Conservation (phyloP, 2,888 invertebrate genomes). For the Rhodophaea formosa region DNA sequence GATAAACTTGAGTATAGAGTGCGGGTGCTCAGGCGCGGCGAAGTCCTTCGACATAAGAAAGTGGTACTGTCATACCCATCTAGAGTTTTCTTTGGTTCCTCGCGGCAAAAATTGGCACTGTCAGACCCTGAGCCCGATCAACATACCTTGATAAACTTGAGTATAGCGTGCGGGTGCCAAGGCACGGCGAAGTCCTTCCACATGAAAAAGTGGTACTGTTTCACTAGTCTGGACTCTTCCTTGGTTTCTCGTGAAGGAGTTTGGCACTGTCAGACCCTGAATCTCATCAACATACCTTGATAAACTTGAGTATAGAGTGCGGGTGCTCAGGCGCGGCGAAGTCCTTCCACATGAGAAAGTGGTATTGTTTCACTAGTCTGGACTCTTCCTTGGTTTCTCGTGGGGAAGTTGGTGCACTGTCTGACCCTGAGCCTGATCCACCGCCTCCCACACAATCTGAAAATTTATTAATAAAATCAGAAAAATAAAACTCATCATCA, state of each 20-base stretch:
- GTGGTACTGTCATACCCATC: slow-evolving; percentile 91
- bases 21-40: slow-evolving; percentile 96
- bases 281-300: slow-evolving; percentile 77
- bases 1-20: slow-evolving; percentile 94
- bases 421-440: slow-evolving; percentile 36
- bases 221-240: slow-evolving; percentile 73
- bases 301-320: slow-evolving; percentile 93
- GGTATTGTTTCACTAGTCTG: slow-evolving; percentile 89
- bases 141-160: slow-evolving; percentile 89
- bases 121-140: too few relatives aligned
- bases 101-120: slow-evolving; percentile 70
- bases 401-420: slow-evolving; percentile 66
- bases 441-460: slow-evolving; percentile 59
- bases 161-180: slow-evolving; percentile 94
- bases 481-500: not conserved
- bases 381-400: slow-evolving; percentile 57
- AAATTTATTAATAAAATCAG: not conserved
- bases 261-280: slow-evolving; percentile 48
- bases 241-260: slow-evolving; percentile 66
- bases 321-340: slow-evolving; percentile 97
- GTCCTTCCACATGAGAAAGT: slow-evolving; percentile 97
- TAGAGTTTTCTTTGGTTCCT: slow-evolving; percentile 54
- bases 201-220: slow-evolving; percentile 96
- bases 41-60: slow-evolving; percentile 98
- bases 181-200: slow-evolving; percentile 99